Percentiles rank a stretch among this genome's conserved stretches.
Evolutionary conservation across 2,113 vertebrate genomes (phyloP).

Genomic region (Garra rufa): DNA sequence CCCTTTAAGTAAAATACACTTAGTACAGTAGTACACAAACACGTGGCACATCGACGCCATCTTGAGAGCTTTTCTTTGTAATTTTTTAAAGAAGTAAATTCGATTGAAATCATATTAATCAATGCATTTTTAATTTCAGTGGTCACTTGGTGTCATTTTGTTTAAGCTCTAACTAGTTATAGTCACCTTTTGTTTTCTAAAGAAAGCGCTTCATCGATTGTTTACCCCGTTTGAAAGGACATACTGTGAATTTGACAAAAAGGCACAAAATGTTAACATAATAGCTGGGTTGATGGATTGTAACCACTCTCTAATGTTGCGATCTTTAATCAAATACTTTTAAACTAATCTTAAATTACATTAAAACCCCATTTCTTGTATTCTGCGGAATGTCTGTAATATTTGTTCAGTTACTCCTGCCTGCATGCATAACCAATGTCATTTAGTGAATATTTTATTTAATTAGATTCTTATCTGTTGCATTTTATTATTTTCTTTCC

Average conservation of each 20-base stretch:
- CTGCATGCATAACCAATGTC: neutral
- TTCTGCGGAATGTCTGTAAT: neutral
- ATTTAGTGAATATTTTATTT: neutral
- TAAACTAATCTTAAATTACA: neutral
- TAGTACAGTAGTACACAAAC: slow-evolving; percentile 40
- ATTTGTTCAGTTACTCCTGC: neutral
- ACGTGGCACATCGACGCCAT: slow-evolving; percentile 53
- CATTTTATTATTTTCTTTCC: neutral
- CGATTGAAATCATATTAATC: neutral
- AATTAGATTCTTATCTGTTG: neutral
- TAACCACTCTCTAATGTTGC: neutral
- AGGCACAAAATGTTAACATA: too few relatives aligned
- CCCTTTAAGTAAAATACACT: slow-evolving; percentile 18
- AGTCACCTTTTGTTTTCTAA: neutral
- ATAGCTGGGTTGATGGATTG: neutral
- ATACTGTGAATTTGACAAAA: neutral
- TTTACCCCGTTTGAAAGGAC: neutral
- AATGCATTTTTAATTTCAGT: neutral
- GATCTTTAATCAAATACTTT: neutral
- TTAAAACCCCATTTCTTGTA: neutral
- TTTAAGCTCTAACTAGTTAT: neutral
- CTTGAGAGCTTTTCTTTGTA: slow-evolving; percentile 28
- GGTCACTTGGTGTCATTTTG: neutral
- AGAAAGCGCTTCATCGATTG: neutral
- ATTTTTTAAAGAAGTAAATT: neutral